Evolutionary conservation across 2,888 invertebrate genomes (phyloP), one percentile per base, ranked within the genome.

Genomic region (Ectropis crepuscularia): DNA sequence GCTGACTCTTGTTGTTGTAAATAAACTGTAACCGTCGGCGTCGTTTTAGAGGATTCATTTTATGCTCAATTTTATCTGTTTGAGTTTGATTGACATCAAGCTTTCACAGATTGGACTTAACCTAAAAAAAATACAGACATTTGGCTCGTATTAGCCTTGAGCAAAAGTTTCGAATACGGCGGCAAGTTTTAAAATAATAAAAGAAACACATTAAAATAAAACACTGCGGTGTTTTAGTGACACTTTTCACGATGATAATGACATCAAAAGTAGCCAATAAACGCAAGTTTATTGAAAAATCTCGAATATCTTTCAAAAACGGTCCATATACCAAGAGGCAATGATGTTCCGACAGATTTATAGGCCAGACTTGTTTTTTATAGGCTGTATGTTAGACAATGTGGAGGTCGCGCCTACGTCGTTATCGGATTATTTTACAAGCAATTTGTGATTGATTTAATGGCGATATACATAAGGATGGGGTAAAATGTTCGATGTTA

Each of bases 321-420:
- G 50, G 50, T 59, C 50, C 58, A 55, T 60, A 64, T 60, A 57
- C 47, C 60, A 54, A 66, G 60, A 67, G 49, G 61, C 58, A 61
- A 63, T 67, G 61, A 69, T 61, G 67, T 62, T 53, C 60, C 47
- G 67, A 67, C 62, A 69, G 67, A 69, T 71, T 71, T 64, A 66
- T 64, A 45, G 43, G 6, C 45, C 57, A 50, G 62, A 57, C 53
- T 57, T 57, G 55, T 66, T 63, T 57, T 59, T 59, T 58, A 62
- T 57, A 57, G 53, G 60, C 50, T 58, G 39, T 54, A 51, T 60
- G 63, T 54, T 61, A 62, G 65, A 60, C 60, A 65, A 57, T 63
- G 63, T 58, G 57, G 60, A 57, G 51, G 51, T 48, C 57, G 53
- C 50, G 39, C 59, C 42, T 28, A 57, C 64, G 57, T 59, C 60